Base-by-base conservation (phyloP, 2,888 invertebrate species). In the Crematogaster levior region DNA sequence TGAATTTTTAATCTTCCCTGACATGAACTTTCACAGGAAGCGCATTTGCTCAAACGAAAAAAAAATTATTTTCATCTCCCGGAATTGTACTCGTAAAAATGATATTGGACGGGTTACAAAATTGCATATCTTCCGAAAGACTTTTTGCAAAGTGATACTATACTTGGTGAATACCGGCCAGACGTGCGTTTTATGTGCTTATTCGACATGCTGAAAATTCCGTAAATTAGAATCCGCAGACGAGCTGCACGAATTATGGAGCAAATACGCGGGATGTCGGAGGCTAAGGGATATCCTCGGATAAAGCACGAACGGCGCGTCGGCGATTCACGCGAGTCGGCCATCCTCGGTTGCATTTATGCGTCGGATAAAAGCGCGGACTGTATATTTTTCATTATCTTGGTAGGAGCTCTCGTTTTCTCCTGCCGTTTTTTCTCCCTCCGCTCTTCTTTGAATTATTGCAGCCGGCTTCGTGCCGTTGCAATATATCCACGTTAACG, bases 371-470 rank as follows among this genome's bases (percentile, higher is more conserved):
- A 77, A 77, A 77, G 77, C 68, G 77, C 56, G 77, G 70, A 79
- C 77, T 79, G 70, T 79, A 79, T 79, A 79, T 79, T 79, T 79
- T 79, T 79, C 77, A 79, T 79, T 79, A 79, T 79, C 77, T 58
- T 70, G 56, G 43, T 68, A 70, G 56, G 24, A 56, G 70, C 43
- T 70, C 56, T 77, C 77, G 43, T 70, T 68, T 68, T 77, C 53
- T 65, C 53, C 66, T 40, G 6, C 18, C 24, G 12, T 21, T 18
- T 15, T 46, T 24, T 1, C 15, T 9, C 12, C 0, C 27, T 10
- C 24, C 18, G 12, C 24, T 70, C n/a, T 34, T 58, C 77, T 79
- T 79, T 79, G 77, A 79, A 56, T 79, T 79, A 79, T 79, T 70
- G 77, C 70, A 66, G 34, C 68, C 7, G 70, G 34, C 43, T 66